Base-by-base conservation (phyloP, 2,888 invertebrate species). In the Drosophila hamatofila region DNA sequence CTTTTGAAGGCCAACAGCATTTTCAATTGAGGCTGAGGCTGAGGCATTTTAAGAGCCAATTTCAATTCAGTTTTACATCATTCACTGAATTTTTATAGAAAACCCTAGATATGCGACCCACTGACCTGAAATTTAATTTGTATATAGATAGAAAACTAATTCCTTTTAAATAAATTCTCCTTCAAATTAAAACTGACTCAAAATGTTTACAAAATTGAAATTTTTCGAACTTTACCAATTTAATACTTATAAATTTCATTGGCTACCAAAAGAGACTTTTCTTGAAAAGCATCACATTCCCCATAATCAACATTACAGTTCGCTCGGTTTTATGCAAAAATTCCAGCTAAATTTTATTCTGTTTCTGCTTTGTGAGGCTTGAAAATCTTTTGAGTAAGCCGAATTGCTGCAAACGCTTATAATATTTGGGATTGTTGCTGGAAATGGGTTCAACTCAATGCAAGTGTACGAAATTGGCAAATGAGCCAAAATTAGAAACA, bases 401-500 rank as follows among this genome's bases (percentile, higher is more conserved):
- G n/a, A 12, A 67, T 49, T 30, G 18, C n/a, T 16, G 18, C 39
- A 66, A 51, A 33, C 44, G 21, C 33, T 39, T 16, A 37, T 33
- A 56, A 30, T 27, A 35, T 23, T 39, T 39, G 33, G 52, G 33
- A 21, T 51, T 51, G 39, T 59, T 54, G 44, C 39, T 1, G 12
- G n/a, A 65, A 63, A 37, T 63, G 49, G 23, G 41, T 14, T 52
- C 25, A 59, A 62, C 59, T 18, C 21, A 70, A 61, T 77, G 42
- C 12, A 3, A 54, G 5, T 52, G 6, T 35, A 18, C 21, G 7
- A 42, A 71, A 71, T 49, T 71, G 61, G 27, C 55, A 78, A 74
- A 72, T 83, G 63, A 72, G 58, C 48, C 62, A 21, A 62, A 82
- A 67, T 85, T 76, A 67, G 66, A 80, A 83, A 60, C 61, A 76